These are phyloP conservation scores for Proctacanthus coquilletti DNA, from an alignment of 1,140 invertebrate species.

Conservation along the genomic window DNA sequence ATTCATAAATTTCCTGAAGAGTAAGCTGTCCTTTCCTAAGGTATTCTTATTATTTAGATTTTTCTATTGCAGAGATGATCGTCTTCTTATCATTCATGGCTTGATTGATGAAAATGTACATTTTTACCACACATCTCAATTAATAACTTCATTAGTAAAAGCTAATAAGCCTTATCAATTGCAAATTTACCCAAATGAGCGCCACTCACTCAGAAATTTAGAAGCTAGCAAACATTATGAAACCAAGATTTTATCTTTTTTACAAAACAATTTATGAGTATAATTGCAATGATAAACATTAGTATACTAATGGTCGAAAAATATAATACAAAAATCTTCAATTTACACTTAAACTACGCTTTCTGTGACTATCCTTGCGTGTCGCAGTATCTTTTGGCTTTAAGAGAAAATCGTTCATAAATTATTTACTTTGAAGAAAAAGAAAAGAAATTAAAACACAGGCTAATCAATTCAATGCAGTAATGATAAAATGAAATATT, in stretches of 20 bases:
- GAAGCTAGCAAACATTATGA: constrained; percentile 94
- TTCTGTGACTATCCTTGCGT: too few species aligned
- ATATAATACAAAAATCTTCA: too few species aligned
- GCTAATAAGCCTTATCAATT: constrained; percentile 82
- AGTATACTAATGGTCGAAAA: too few species aligned
- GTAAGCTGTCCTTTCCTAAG: constrained; percentile 35
- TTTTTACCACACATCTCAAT: constrained; percentile 84
- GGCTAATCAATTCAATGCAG: too few species aligned
- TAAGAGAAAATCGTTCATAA: too few species aligned
- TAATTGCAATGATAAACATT: too few species aligned
- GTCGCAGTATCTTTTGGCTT: too few species aligned
- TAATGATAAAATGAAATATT: too few species aligned
- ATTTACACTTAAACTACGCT: too few species aligned
- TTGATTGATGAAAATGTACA: constrained; percentile 99
- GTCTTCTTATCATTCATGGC: constrained; percentile 93
- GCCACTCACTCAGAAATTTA: constrained; percentile 81
- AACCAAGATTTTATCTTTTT: constrained; percentile 78
- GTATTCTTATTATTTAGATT: constrained; percentile 2
- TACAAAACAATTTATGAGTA: constrained; percentile 72
- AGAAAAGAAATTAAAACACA: too few species aligned
- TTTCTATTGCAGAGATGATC: constrained; percentile 54
- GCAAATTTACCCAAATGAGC: constrained; percentile 88
- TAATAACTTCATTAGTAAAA: constrained; percentile 79
- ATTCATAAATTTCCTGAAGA: constrained; percentile 81
- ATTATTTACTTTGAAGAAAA: too few species aligned